phyloP scores from a whole-genome alignment of 1,140 invertebrate species.

The Brevipalpus yothersi region DNA sequence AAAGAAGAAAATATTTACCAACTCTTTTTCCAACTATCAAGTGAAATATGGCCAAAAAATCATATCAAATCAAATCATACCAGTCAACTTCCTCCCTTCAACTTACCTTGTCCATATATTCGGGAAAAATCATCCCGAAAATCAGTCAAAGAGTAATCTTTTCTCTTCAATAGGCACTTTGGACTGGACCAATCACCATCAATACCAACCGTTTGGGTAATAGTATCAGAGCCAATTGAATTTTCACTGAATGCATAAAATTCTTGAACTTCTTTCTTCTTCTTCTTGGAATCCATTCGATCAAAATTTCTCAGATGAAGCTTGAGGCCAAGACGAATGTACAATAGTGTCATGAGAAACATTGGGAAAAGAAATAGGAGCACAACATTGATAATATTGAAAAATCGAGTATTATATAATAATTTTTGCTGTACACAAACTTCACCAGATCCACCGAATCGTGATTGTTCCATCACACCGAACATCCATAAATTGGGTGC shows the following conservation, averaged over 20 bases:
- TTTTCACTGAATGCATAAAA: too few relatives aligned
- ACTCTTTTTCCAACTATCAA: too few relatives aligned
- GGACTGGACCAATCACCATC: too few relatives aligned
- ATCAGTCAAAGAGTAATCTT: background rate
- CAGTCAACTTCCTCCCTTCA: too few relatives aligned
- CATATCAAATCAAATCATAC: too few relatives aligned
- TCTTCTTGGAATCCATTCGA: too few relatives aligned
- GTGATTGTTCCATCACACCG: constrained; percentile 5
- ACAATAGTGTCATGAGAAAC: constrained; percentile 40
- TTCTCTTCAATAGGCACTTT: background rate
- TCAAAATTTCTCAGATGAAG: constrained; percentile 22
- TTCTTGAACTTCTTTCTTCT: too few relatives aligned
- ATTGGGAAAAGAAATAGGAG: constrained; percentile 45
- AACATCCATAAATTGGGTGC: constrained; percentile 34
- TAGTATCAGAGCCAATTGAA: too few relatives aligned
- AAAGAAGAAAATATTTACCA: too few relatives aligned
- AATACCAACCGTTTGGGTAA: too few relatives aligned
- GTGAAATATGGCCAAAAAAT: too few relatives aligned
- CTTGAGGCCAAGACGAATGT: constrained; percentile 42
- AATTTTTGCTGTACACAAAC: background rate
- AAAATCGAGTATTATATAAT: constrained; percentile 39
- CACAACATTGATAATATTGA: constrained; percentile 47
- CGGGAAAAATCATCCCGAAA: background rate
- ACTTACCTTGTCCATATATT: background rate
- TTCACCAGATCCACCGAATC: background rate